Evolutionary conservation across 2,888 invertebrate genomes (phyloP), one percentile per base, ranked within the genome.

Genomic region (Eremobia ochroleuca): DNA sequence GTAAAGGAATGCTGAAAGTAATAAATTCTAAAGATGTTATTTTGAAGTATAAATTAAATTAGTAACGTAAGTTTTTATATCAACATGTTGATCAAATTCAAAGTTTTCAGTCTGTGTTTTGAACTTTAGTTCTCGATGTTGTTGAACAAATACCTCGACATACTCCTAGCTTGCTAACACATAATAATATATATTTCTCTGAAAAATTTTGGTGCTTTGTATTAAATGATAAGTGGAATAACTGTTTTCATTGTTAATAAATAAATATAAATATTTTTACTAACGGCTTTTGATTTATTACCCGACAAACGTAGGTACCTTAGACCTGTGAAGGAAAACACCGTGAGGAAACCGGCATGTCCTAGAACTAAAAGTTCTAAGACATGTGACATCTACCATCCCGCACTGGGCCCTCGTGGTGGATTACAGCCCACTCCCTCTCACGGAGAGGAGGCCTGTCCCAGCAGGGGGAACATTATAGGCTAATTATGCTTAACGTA

Each of bases 191-290:
- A 65, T 76, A 76, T 77, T 73, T 77, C 6, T 76, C n/a, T 73
- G 73, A 79, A 76, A 65, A 77, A 78, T 49, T 79, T 73, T 77
- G 85, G 88, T 88, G 88, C 88, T 88, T 88, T 86, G 80, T 81
- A 69, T 72, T 77, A 68, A 82, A 81, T 59, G 71, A 85, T 83
- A 83, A 78, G 81, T 81, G 77, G 13, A 83, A 70, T 78, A 76
- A 79, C 79, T 86, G 87, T 86, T 84, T 82, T 79, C 68, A 82
- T 83, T 87, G 87, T 87, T 88, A 86, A 85, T 73, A 69, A 87
- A 87, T 88, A 87, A 86, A 85, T 75, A 72, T 81, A 85, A 82
- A 77, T 80, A 87, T 82, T 87, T 82, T 85, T 71, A 58, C 40
- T 73, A 73, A 71, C 1, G 9, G 13, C 0, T 76, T 0, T 77